Conservation (phyloP, 1,140 invertebrate genomes). For the Zaprionus inermis region DNA sequence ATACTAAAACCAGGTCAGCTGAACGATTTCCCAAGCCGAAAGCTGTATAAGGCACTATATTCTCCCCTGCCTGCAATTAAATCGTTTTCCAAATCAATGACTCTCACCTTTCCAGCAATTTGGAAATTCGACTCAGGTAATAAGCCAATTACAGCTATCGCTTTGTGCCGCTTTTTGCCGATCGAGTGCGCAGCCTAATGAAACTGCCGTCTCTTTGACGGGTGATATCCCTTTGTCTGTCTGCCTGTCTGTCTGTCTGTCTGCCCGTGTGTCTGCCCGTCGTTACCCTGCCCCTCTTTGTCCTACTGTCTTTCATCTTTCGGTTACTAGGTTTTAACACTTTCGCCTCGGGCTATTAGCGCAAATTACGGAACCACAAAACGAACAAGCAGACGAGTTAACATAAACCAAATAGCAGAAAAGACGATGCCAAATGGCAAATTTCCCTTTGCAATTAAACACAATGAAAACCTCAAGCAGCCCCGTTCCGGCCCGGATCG, state of each 20-base stretch:
- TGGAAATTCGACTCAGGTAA: neutral
- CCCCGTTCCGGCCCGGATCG: neutral
- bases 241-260: neutral
- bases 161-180: slow-evolving; percentile 2
- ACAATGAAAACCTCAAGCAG: slow-evolving; percentile 8
- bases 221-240: neutral
- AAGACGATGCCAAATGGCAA: slow-evolving; percentile 39
- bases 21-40: neutral
- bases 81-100: slow-evolving; percentile 2
- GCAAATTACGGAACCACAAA: slow-evolving; percentile 43
- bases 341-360: slow-evolving; percentile 35
- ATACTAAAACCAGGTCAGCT: neutral
- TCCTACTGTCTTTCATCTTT: slow-evolving; percentile 21
- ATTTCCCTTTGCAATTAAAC: slow-evolving; percentile 52
- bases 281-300: too few relatives aligned
- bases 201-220: neutral
- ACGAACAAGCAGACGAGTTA: slow-evolving; percentile 23
- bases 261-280: neutral
- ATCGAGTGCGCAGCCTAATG: neutral
- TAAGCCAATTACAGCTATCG: slow-evolving; percentile 7
- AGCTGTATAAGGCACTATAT: neutral
- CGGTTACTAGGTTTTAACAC: slow-evolving; percentile 39
- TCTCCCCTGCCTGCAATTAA: neutral
- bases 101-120: neutral
- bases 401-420: slow-evolving; percentile 44